Percentiles rank a stretch among this genome's conserved stretches.
These are phyloP conservation scores for Drosophila littoralis DNA, from an alignment of 1,140 invertebrate species.

Conservation along the genomic window DNA sequence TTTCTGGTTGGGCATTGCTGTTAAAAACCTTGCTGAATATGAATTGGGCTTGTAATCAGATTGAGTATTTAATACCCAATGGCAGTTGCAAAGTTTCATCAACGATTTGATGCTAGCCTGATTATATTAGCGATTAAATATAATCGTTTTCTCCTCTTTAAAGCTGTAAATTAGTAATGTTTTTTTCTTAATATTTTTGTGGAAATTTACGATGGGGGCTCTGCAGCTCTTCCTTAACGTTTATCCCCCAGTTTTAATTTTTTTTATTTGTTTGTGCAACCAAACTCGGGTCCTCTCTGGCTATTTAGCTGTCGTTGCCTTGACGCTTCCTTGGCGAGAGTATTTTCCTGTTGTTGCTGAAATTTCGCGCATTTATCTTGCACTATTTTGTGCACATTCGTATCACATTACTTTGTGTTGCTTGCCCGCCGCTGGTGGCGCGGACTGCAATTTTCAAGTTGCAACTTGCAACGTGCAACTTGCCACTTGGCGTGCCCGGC, in stretches of 20 bases:
- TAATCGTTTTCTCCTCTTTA: too few relatives aligned
- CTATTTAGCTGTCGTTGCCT: slow-evolving; percentile 49
- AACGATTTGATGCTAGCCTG: too few relatives aligned
- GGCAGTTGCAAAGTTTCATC: too few relatives aligned
- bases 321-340: slow-evolving; percentile 11
- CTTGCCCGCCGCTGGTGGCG: slow-evolving; percentile 7
- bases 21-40: too few relatives aligned
- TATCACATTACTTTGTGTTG: slow-evolving; percentile 61
- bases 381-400: slow-evolving; percentile 68
- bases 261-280: slow-evolving; percentile 12
- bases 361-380: slow-evolving; percentile 69
- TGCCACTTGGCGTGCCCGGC: slow-evolving; percentile 67
- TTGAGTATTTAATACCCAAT: too few relatives aligned
- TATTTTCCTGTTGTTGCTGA: slow-evolving; percentile 33
- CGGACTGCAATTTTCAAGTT: slow-evolving; percentile 42
- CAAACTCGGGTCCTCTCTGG: slow-evolving; percentile 27
- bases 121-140: too few relatives aligned
- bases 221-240: too few relatives aligned
- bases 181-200: background rate
- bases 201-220: too few relatives aligned
- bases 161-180: background rate
- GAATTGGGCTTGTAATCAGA: too few relatives aligned
- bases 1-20: too few relatives aligned
- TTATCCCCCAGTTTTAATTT: slow-evolving; percentile 4
- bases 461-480: slow-evolving; percentile 16